Evolutionary conservation across 2,888 invertebrate species (phyloP).

Genomic region (Nasonia oneida): DNA sequence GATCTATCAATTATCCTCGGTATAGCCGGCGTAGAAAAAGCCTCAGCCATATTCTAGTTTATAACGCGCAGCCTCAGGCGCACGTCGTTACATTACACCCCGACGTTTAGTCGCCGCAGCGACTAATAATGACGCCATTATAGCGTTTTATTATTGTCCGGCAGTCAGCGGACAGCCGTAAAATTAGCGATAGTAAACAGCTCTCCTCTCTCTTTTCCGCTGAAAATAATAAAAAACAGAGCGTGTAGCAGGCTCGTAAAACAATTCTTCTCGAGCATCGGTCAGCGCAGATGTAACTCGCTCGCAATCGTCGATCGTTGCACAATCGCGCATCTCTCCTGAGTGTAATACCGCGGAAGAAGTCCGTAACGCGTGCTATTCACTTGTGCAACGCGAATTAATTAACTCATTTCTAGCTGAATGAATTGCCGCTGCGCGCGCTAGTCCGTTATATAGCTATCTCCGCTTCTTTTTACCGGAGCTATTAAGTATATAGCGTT

Average conservation of each 20-base stretch:
- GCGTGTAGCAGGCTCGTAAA: neutral
- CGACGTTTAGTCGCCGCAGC: neutral
- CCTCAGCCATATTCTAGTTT: neutral
- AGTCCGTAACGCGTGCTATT: neutral
- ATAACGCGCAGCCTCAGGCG: neutral
- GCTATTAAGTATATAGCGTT: neutral
- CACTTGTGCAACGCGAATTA: conserved; percentile 17
- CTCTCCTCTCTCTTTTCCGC: neutral
- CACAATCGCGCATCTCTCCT: neutral
- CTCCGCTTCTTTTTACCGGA: neutral
- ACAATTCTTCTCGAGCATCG: neutral
- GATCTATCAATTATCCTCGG: conserved; percentile 1
- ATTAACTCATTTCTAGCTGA: conserved; percentile 8
- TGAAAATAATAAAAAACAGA: neutral
- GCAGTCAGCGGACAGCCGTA: conserved; percentile 21
- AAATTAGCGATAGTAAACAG: conserved; percentile 47
- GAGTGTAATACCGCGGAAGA: neutral
- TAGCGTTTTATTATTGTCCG: conserved; percentile 53
- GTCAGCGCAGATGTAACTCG: neutral
- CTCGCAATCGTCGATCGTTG: neutral
- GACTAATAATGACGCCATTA: conserved; percentile 37
- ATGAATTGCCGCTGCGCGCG: neutral
- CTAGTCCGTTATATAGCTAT: neutral
- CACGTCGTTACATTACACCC: neutral
- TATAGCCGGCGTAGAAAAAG: neutral